Conservation (phyloP, 2,888 invertebrate species). For the Scaptomyza reducta region DNA sequence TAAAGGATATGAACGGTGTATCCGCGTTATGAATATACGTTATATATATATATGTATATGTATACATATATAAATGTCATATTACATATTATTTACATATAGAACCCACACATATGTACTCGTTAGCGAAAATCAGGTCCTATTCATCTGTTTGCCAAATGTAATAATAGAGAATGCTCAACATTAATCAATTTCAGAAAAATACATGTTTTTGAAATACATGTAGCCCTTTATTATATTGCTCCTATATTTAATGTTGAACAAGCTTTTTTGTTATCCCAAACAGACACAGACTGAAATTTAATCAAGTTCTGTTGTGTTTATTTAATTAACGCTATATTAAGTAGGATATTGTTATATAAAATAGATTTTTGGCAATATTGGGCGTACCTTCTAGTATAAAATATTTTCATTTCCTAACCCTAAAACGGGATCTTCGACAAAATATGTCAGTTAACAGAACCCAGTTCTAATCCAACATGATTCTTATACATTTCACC, state of each 20-base stretch:
- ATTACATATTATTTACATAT: constrained; percentile 5
- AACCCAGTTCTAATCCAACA: too few relatives aligned
- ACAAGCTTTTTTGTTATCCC: not conserved
- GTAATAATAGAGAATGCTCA: constrained; percentile 22
- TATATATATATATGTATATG: constrained; percentile 34
- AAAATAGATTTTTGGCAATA: too few relatives aligned
- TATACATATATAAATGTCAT: constrained; percentile 9
- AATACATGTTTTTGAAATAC: not conserved
- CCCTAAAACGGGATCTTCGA: too few relatives aligned
- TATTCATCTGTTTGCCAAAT: constrained; percentile 24
- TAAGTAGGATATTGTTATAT: too few relatives aligned
- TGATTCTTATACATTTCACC: too few relatives aligned
- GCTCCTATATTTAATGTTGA: not conserved
- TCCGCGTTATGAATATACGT: constrained; percentile 76
- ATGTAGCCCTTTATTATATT: not conserved
- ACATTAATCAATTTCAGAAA: constrained; percentile 20
- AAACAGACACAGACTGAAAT: not conserved
- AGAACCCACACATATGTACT: constrained; percentile 4
- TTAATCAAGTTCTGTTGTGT: not conserved
- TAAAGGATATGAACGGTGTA: constrained; percentile 71
- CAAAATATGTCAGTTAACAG: too few relatives aligned
- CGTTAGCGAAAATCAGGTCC: constrained; percentile 39
- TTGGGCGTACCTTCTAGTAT: too few relatives aligned
- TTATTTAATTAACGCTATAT: not conserved
- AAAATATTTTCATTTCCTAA: too few relatives aligned